Percentiles rank a stretch among this genome's conserved stretches.
phyloP scores from a whole-genome alignment of 2,888 invertebrate genomes.

The Mylabris sibirica region DNA sequence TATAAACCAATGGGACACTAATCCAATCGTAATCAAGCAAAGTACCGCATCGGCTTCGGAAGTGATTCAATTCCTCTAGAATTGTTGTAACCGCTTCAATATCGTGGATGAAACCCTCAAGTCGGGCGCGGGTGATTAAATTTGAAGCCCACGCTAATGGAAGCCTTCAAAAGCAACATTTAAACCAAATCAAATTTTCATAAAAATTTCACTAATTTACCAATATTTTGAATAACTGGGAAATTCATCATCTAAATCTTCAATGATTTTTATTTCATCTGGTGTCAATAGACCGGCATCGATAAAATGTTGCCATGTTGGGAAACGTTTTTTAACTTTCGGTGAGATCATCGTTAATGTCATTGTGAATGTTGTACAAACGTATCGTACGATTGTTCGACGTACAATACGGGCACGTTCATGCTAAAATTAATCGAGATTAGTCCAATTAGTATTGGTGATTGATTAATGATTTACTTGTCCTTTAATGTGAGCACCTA shows the following conservation, averaged over 20 bases:
- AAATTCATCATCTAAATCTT: constrained; percentile 78
- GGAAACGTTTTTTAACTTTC: constrained; percentile 88
- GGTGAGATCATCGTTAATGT: constrained; percentile 85
- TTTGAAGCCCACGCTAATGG: constrained; percentile 91
- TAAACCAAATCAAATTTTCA: background rate
- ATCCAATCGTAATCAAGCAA: constrained; percentile 81
- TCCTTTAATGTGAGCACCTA: constrained; percentile 81
- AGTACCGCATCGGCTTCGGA: constrained; percentile 77
- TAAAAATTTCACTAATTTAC: constrained; percentile 71
- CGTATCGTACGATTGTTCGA: constrained; percentile 80
- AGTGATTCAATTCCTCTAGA: constrained; percentile 82
- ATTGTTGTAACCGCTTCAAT: constrained; percentile 90
- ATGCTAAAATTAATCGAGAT: constrained; percentile 63
- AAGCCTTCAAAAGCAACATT: constrained; percentile 61
- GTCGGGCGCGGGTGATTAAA: constrained; percentile 83
- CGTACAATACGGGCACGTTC: constrained; percentile 80
- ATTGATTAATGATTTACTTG: constrained; percentile 61
- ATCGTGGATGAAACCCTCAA: constrained; percentile 84
- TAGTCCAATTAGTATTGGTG: background rate
- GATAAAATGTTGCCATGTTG: constrained; percentile 79
- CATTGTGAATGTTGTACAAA: constrained; percentile 83
- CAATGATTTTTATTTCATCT: constrained; percentile 80
- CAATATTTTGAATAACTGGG: constrained; percentile 88
- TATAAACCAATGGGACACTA: constrained; percentile 80
- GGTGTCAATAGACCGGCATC: constrained; percentile 82